Evolutionary conservation across 2,888 invertebrate genomes (phyloP).

Genomic region (Helobdella robusta): DNA sequence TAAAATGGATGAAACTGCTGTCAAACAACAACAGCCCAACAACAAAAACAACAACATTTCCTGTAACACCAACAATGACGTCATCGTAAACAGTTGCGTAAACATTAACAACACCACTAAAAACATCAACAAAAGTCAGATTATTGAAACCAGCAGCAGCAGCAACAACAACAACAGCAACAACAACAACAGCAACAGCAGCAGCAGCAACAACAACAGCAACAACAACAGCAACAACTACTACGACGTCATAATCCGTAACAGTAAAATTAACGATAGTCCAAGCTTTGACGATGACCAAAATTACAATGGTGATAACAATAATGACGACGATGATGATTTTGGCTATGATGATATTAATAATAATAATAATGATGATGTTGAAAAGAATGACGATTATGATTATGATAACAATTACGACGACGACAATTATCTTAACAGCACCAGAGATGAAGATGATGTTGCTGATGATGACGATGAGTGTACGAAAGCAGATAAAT

Average conservation of each 20-base stretch:
- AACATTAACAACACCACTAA: constrained; percentile 1
- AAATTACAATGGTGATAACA: not conserved
- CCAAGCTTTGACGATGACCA: not conserved
- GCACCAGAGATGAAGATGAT: not conserved
- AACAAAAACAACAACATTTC: no score
- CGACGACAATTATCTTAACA: not conserved
- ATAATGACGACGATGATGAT: not conserved
- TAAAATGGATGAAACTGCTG: no score
- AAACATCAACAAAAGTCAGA: not conserved
- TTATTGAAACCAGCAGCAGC: not conserved
- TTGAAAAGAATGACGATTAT: not conserved
- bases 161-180: not conserved
- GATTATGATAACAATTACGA: not conserved
- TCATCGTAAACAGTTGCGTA: not conserved
- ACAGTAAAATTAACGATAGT: not conserved
- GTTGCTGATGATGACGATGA: not conserved
- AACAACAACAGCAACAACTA: not conserved
- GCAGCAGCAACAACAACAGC: not conserved
- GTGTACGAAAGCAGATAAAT: not conserved
- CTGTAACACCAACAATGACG: no score
- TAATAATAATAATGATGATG: not conserved
- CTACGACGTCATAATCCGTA: not conserved
- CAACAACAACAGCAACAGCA: not conserved
- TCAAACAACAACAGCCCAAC: no score
- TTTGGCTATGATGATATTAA: not conserved